A percentile compares a stretch with the other conserved stretches of the same genome.
Conservation (phyloP, 1,140 invertebrate genomes). For the Anastatus disparis region DNA sequence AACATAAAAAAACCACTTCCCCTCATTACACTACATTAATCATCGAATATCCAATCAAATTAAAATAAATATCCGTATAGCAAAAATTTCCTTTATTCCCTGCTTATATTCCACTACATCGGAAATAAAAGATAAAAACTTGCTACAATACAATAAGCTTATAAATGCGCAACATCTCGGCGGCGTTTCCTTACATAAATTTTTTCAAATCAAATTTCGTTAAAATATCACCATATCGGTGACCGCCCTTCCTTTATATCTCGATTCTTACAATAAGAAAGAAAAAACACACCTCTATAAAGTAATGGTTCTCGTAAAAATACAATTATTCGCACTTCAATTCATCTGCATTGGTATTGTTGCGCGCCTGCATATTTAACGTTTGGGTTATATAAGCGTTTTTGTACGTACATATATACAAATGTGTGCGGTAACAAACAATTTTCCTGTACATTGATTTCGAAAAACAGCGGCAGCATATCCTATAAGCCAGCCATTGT, state of each 20-base stretch:
- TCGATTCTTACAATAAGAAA: no score
- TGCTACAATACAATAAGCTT: neutral
- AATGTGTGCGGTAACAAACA: neutral
- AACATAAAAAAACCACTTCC: no score
- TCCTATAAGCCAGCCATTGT: neutral
- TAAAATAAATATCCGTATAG: no score
- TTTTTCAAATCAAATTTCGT: conserved; percentile 19
- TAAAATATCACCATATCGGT: conserved; percentile 11
- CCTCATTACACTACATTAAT: no score
- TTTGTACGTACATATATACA: no score
- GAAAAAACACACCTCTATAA: neutral
- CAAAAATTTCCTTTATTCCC: no score
- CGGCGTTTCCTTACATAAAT: neutral
- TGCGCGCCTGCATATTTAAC: conserved; percentile 24
- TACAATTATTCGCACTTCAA: conserved; percentile 24
- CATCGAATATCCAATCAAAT: no score
- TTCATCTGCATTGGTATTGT: conserved; percentile 1
- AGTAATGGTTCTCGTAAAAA: conserved; percentile 10
- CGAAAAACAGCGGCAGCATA: conserved; percentile 16
- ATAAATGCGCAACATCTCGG: neutral
- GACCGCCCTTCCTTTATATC: no score
- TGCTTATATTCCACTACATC: no score
- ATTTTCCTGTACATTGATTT: conserved; percentile 36
- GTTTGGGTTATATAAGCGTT: no score
- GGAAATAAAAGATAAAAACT: neutral